Conservation (phyloP, 37 sponge, comb jelly and placozoan species). For the Axinella damicornis region DNA sequence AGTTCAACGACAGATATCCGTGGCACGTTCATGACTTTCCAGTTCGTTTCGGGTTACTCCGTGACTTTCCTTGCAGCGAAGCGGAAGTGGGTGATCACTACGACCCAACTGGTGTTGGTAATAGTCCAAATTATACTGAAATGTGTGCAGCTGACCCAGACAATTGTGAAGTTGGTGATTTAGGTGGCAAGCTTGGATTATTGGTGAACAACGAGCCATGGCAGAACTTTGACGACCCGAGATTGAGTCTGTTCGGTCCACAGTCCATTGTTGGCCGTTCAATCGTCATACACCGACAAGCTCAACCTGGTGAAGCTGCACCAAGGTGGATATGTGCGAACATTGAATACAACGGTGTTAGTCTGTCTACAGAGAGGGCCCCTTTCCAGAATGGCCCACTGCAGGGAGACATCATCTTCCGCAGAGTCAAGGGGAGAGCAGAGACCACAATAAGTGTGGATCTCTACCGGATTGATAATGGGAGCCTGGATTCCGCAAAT, state of each 20-base stretch:
- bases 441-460: constrained; percentile 50
- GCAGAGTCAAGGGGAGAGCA: background rate
- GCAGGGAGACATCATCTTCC: constrained; percentile 66
- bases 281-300: constrained; percentile 40
- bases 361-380: constrained; percentile 21
- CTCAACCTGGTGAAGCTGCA: background rate
- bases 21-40: constrained; percentile 56
- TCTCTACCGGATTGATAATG: constrained; percentile 36
- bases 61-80: constrained; percentile 42
- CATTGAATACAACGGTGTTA: constrained; percentile 45
- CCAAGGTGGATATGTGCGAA: constrained; percentile 51
- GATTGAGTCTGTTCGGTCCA: constrained; percentile 38
- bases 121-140: background rate
- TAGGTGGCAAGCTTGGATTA: constrained; percentile 10
- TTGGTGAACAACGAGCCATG: background rate
- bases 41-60: constrained; percentile 8
- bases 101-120: constrained; percentile 7
- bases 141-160: background rate
- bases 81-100: constrained; percentile 45
- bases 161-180: constrained; percentile 59
- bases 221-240: constrained; percentile 42
- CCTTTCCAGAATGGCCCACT: constrained; percentile 12
- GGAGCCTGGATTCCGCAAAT: background rate
- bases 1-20: constrained; percentile 20
- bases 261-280: constrained; percentile 63